phyloP scores from a whole-genome alignment of 1,140 invertebrate genomes.

The Ptiloglossa arizonensis region DNA sequence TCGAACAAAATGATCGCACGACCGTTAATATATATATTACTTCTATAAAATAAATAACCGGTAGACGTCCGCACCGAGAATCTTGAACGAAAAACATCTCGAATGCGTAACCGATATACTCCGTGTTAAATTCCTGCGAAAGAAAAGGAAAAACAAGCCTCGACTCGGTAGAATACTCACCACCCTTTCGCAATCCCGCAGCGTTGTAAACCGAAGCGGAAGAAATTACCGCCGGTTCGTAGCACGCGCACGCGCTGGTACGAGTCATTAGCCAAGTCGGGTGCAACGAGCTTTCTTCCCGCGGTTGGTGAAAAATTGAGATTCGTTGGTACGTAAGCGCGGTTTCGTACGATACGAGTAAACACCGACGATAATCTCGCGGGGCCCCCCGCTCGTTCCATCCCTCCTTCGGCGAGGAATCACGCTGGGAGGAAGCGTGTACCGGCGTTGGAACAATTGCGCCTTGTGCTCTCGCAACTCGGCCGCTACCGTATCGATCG shows the following conservation, averaged over 20 bases:
- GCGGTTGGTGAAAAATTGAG: not conserved
- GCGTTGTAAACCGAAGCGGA: too few relatives aligned
- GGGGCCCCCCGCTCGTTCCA: not conserved
- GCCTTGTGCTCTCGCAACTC: not conserved
- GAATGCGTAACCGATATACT: too few relatives aligned
- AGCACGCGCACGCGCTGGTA: not conserved
- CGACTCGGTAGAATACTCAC: too few relatives aligned
- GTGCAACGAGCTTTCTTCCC: not conserved
- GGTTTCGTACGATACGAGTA: conserved; percentile 17
- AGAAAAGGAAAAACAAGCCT: too few relatives aligned
- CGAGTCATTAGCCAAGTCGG: not conserved
- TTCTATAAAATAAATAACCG: too few relatives aligned
- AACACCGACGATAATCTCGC: conserved; percentile 18
- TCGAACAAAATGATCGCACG: too few relatives aligned
- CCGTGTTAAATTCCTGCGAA: too few relatives aligned
- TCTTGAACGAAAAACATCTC: too few relatives aligned
- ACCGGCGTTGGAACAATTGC: conserved; percentile 13
- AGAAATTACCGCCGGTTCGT: not conserved
- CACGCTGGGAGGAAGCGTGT: not conserved
- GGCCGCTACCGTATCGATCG: conserved; percentile 33
- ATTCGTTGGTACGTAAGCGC: conserved; percentile 12
- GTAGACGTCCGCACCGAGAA: too few relatives aligned
- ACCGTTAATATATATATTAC: too few relatives aligned
- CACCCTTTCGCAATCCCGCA: not conserved
- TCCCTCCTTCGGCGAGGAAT: not conserved